A percentile compares a stretch with the other conserved stretches of the same genome.
phyloP scores from a whole-genome alignment of 2,797 vertebrate genomes.

The Tamandua tetradactyla region DNA sequence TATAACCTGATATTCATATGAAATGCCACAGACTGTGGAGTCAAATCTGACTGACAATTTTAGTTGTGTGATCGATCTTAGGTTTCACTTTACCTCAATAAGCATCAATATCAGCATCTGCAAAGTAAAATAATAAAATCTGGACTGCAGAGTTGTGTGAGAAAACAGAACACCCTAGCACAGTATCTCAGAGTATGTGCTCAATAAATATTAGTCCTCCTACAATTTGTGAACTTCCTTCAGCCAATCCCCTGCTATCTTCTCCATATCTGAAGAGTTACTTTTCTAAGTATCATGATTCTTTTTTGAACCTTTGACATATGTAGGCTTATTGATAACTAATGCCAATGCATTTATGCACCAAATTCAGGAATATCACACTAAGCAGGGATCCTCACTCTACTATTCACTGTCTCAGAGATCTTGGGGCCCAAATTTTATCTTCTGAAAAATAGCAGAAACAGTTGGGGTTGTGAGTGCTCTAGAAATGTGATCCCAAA shows the following conservation, averaged over 20 bases:
- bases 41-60: background rate
- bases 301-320: background rate
- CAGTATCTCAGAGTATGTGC: background rate
- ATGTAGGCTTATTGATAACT: background rate
- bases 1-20: background rate
- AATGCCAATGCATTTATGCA: too few relatives aligned
- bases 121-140: conserved; percentile 26
- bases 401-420: background rate
- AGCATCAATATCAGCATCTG: background rate
- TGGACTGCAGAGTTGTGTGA: background rate
- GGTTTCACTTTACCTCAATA: background rate
- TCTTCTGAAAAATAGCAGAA: background rate
- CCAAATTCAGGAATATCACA: background rate
- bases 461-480: background rate
- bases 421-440: background rate
- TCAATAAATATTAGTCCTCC: background rate
- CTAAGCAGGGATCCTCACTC: background rate
- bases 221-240: background rate
- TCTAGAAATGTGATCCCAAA: background rate
- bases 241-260: background rate
- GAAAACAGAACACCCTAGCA: background rate
- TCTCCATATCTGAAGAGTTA: background rate
- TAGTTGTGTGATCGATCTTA: background rate
- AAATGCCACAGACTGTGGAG: background rate
- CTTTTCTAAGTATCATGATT: background rate